A percentile compares a stretch with the other conserved stretches of the same genome.
These are phyloP conservation scores for Lichenostomus cassidix DNA, from an alignment of 2,113 vertebrate genomes.

Conservation along the genomic window DNA sequence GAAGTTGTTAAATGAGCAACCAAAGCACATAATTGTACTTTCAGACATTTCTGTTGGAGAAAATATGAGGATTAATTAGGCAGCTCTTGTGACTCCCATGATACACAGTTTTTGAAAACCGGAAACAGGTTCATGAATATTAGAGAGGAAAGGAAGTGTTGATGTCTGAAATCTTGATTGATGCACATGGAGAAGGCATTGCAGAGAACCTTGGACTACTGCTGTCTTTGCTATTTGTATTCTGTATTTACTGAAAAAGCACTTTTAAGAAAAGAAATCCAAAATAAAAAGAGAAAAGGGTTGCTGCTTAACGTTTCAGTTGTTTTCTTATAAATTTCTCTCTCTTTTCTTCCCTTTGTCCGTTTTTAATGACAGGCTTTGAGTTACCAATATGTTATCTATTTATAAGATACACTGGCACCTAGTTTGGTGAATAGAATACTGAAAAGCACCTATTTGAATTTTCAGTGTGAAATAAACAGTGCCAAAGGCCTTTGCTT, in stretches of 20 bases:
- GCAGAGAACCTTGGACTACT: neutral
- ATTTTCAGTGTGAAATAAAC: constrained; percentile 1
- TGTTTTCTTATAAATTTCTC: neutral
- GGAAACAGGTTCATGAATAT: neutral
- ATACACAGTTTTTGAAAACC: neutral
- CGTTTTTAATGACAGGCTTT: neutral
- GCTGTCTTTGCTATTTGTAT: neutral
- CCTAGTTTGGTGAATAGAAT: neutral
- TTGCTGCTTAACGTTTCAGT: neutral
- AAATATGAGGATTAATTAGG: neutral
- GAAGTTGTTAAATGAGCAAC: neutral
- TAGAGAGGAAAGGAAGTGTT: neutral
- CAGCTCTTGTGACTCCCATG: neutral
- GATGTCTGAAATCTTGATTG: neutral
- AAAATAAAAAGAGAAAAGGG: neutral
- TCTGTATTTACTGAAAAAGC: neutral
- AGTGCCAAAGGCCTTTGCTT: too few species aligned
- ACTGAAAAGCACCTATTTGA: constrained; percentile 3
- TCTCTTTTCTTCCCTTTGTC: neutral
- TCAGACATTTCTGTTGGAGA: neutral
- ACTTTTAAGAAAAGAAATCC: neutral
- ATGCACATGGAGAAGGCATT: neutral
- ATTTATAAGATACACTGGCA: constrained; percentile 14
- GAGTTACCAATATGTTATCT: neutral
- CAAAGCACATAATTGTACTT: neutral